Base-by-base conservation (phyloP, 2,797 vertebrate genomes). In the Gallinago solitaria region DNA sequence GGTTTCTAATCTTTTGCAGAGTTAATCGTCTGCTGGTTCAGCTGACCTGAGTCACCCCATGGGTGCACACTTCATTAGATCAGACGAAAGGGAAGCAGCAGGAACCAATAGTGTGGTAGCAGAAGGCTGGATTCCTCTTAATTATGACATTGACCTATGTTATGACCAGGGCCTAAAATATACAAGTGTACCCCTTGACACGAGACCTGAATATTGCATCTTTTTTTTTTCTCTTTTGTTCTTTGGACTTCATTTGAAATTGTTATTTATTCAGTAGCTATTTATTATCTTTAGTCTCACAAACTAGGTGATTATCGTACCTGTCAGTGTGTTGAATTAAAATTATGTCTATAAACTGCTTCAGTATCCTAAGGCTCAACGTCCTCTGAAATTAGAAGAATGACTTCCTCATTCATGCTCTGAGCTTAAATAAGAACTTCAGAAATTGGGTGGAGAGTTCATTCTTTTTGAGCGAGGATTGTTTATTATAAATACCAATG, bases 31-130 rank as follows among this genome's bases (percentile, higher is more conserved):
- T 84, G 80, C 87, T 94, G 80, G 17, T 64, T 93, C 2, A 9
- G 69, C 83, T 95, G 88, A 93, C 67, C 74, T 37, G 81, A 93
- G 77, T 89, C 90, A 84, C 63, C 35, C 74, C 0, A 1, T 73
- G 85, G 63, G 76, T 91, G 73, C 69, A 61, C 69, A 57, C 21
- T 76, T 76, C 74, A 48, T 83, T 94, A 81, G 69, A 63, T 83
- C 79, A 83, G 85, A 86, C 57, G 75, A 84, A 87, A 82, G 51
- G 71, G 83, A 84, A 96, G 70, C 90, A 94, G 54, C 77, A 87
- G 74, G 47, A 87, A 33, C 16, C 19, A 50, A 32, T 8, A 89
- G 63, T n/a, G 35, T 5, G 2, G 37, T 61, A 74, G 78, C 71
- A 87, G 88, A 73, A 76, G 70, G 30, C 54, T 89, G 59, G 25